Conservation (phyloP, 2,113 vertebrate species). For the Odontesthes bonariensis region DNA sequence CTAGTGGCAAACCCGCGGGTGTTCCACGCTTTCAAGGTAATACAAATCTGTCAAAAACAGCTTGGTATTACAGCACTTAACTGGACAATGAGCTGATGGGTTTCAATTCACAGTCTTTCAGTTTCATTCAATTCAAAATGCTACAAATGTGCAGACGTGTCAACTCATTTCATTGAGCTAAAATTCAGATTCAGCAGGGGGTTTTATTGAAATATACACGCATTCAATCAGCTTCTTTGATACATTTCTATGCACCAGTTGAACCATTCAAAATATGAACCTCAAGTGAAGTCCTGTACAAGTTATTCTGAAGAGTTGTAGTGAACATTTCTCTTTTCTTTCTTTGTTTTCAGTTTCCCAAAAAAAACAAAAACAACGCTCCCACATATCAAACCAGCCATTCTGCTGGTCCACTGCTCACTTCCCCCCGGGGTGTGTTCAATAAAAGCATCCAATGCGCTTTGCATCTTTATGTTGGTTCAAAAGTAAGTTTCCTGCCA, state of each 20-base stretch:
- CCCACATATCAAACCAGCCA: not conserved
- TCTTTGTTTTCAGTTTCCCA: not conserved
- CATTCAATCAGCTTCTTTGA: too few species aligned
- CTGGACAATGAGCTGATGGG: not conserved
- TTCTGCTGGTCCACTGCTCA: not conserved
- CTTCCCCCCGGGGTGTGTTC: not conserved
- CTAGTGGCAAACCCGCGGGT: constrained; percentile 47
- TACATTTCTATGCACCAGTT: too few species aligned
- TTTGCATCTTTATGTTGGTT: constrained; percentile 9
- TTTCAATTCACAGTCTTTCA: too few species aligned
- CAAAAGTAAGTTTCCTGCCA: not conserved
- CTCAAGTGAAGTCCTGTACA: not conserved
- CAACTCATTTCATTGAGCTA: not conserved
- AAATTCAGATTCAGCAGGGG: not conserved
- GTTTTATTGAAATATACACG: too few species aligned
- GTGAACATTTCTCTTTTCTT: not conserved
- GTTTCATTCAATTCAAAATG: constrained; percentile 5
- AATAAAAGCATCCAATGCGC: not conserved
- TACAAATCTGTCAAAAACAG: not conserved
- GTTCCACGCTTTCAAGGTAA: not conserved
- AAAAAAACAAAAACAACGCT: constrained; percentile 15
- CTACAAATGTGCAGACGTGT: not conserved
- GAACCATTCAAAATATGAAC: not conserved
- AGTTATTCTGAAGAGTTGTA: not conserved
- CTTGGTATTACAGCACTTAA: not conserved